These are phyloP conservation scores for Ochropacha duplaris DNA, from an alignment of 2,888 invertebrate genomes.

Conservation along the genomic window DNA sequence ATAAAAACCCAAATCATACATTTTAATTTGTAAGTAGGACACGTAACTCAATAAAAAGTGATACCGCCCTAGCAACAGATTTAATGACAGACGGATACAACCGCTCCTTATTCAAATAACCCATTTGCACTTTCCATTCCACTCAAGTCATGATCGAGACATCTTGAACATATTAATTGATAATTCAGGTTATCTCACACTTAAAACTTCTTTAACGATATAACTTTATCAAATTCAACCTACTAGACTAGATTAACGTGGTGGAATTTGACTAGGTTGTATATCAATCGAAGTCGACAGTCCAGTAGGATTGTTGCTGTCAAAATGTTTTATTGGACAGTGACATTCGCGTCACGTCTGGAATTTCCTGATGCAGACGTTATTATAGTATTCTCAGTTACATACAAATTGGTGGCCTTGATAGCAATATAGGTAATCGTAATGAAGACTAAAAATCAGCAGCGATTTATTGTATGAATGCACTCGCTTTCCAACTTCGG, in stretches of 20 bases:
- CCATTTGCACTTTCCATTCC: conserved; percentile 47
- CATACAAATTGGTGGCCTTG: conserved; percentile 48
- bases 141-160: conserved; percentile 35
- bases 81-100: conserved; percentile 26
- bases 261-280: conserved; percentile 22
- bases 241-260: conserved; percentile 16
- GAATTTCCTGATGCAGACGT: conserved; percentile 51
- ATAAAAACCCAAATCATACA: not conserved
- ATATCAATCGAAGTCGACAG: conserved; percentile 16
- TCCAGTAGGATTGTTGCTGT: conserved; percentile 10
- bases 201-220: not conserved
- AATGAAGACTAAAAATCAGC: not conserved
- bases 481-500: not conserved
- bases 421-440: conserved; percentile 24
- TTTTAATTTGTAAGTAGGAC: not conserved
- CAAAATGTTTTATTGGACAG: conserved; percentile 30
- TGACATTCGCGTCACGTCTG: conserved; percentile 51
- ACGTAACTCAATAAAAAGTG: conserved; percentile 4
- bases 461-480: not conserved
- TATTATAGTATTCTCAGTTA: conserved; percentile 43
- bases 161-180: conserved; percentile 40
- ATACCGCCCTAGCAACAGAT: conserved; percentile 36
- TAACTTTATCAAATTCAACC: conserved; percentile 15
- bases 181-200: conserved; percentile 38
- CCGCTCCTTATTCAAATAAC: conserved; percentile 35